Percentiles rank a stretch among this genome's conserved stretches.
Conservation (phyloP, 1,140 invertebrate genomes). For the Rhopalosiphum maidis region DNA sequence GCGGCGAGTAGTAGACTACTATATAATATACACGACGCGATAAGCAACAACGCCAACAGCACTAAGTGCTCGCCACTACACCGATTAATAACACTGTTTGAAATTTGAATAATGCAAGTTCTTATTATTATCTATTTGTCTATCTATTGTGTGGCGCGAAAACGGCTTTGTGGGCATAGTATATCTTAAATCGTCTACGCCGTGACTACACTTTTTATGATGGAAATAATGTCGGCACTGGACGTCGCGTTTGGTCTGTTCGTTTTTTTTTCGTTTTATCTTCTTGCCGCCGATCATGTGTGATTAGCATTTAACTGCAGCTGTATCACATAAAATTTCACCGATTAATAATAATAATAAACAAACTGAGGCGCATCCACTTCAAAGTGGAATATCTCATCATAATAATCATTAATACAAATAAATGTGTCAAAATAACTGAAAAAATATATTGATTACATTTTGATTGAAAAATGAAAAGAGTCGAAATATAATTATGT, state of each 20-base stretch:
- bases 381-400: not conserved
- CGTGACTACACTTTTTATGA: not conserved
- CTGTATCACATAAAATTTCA: not conserved
- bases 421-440: not conserved
- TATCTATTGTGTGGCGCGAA: not conserved
- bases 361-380: not conserved
- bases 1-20: not conserved
- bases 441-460: not conserved
- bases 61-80: not conserved
- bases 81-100: not conserved
- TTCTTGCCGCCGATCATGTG: not conserved
- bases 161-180: not conserved
- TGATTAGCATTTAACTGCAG: not conserved
- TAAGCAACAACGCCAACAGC: not conserved
- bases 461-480: slow-evolving; percentile 21
- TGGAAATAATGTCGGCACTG: not conserved
- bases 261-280: not conserved
- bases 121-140: not conserved
- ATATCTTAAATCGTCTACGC: no score
- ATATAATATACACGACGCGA: not conserved
- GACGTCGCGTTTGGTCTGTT: not conserved
- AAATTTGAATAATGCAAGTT: not conserved
- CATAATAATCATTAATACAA: not conserved
- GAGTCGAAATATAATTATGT: not conserved
- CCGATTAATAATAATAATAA: not conserved